Evolutionary conservation across 2,888 invertebrate genomes (phyloP).

Genomic region (Bibio marci): DNA sequence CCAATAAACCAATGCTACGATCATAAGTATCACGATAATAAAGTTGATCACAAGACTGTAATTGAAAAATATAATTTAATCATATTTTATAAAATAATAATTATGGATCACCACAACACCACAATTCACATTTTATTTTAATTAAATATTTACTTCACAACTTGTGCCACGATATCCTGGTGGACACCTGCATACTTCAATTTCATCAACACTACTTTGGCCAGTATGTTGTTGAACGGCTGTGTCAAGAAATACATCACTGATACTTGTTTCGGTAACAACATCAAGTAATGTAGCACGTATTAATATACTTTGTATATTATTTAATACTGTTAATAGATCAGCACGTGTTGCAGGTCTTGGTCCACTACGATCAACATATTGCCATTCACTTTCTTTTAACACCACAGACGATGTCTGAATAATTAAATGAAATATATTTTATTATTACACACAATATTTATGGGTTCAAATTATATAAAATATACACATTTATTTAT

Average conservation of each 20-base stretch:
- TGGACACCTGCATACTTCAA: constrained; percentile 80
- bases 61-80: background rate
- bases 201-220: constrained; percentile 46
- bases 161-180: constrained; percentile 65
- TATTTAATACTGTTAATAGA: constrained; percentile 68
- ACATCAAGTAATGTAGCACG: constrained; percentile 51
- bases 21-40: constrained; percentile 51
- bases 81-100: constrained; percentile 16
- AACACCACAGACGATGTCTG: no score
- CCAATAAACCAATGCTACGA: constrained; percentile 24
- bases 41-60: constrained; percentile 40
- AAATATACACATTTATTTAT: no score
- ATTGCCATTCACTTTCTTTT: constrained; percentile 45
- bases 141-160: constrained; percentile 42
- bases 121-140: background rate
- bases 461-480: no score
- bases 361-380: constrained; percentile 33
- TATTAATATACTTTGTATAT: constrained; percentile 66
- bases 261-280: constrained; percentile 34
- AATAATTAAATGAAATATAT: constrained; percentile 4
- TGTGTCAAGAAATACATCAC: constrained; percentile 75
- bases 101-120: background rate
- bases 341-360: constrained; percentile 55
- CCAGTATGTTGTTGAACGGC: constrained; percentile 49
- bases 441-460: constrained; percentile 3